Evolutionary conservation across 2,113 vertebrate species (phyloP).

Genomic region (Ornithorhynchus anatinus): DNA sequence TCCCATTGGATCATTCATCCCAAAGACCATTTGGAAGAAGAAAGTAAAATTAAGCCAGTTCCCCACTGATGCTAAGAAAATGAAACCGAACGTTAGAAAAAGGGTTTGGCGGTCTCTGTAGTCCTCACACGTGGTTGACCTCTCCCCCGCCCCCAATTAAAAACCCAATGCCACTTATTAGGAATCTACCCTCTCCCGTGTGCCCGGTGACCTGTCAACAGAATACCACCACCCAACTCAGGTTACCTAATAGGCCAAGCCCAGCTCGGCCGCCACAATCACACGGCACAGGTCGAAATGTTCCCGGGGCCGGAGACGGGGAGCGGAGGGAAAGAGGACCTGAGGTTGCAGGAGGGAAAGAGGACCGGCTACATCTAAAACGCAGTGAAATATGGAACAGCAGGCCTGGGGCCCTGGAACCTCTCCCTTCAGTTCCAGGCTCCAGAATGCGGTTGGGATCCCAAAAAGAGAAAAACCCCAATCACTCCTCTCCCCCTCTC

Average conservation of each 20-base stretch:
- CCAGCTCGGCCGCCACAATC: background rate
- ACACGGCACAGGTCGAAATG: slow-evolving; percentile 3
- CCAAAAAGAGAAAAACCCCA: background rate
- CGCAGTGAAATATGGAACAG: background rate
- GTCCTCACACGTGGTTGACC: too few species aligned
- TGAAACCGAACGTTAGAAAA: too few species aligned
- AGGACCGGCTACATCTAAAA: background rate
- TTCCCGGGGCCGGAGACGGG: background rate
- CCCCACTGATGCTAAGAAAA: too few species aligned
- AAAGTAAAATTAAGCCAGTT: background rate
- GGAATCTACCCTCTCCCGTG: background rate
- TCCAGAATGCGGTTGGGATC: background rate
- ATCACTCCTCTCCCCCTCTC: too few species aligned
- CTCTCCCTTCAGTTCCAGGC: background rate
- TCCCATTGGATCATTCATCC: too few species aligned
- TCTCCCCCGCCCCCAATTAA: too few species aligned
- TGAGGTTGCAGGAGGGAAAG: background rate
- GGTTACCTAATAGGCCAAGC: background rate
- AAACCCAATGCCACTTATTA: background rate
- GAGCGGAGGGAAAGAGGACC: background rate
- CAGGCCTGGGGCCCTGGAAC: background rate
- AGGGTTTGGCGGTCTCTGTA: too few species aligned
- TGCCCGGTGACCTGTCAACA: too few species aligned
- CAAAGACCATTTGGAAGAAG: background rate
- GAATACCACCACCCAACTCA: background rate